These are phyloP conservation scores for Centropristis striata DNA, from an alignment of 2,113 vertebrate species.

Conservation along the genomic window DNA sequence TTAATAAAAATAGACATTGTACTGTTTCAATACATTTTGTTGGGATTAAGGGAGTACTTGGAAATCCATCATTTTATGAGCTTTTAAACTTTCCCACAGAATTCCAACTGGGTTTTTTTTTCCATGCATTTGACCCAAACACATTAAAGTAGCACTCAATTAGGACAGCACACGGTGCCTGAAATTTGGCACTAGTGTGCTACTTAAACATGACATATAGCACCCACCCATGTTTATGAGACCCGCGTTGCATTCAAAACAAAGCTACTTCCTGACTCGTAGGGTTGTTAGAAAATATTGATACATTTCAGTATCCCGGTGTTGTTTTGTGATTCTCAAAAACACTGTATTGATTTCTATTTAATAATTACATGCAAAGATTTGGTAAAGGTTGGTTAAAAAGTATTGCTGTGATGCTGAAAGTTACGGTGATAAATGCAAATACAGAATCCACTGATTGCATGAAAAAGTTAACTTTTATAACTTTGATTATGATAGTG, in stretches of 20 bases:
- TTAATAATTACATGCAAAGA: too few relatives aligned
- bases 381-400: too few relatives aligned
- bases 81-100: conserved; percentile 73
- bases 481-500: too few relatives aligned
- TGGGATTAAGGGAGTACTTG: conserved; percentile 70
- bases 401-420: too few relatives aligned
- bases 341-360: too few relatives aligned
- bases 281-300: too few relatives aligned
- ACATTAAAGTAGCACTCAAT: conserved; percentile 70
- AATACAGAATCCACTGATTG: too few relatives aligned
- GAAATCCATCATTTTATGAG: conserved; percentile 74
- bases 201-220: conserved; percentile 48
- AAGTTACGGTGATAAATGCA: too few relatives aligned
- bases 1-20: conserved; percentile 71
- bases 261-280: not conserved
- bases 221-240: conserved; percentile 40
- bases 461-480: too few relatives aligned
- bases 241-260: conserved; percentile 28
- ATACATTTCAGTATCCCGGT: too few relatives aligned
- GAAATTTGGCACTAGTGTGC: conserved; percentile 27
- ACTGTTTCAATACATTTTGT: conserved; percentile 69
- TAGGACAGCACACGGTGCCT: conserved; percentile 30
- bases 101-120: conserved; percentile 66
- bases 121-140: conserved; percentile 52
- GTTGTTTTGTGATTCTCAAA: too few relatives aligned